Evolutionary conservation across 2,113 vertebrate genomes (phyloP).

Genomic region (Nothobranchius furzeri): DNA sequence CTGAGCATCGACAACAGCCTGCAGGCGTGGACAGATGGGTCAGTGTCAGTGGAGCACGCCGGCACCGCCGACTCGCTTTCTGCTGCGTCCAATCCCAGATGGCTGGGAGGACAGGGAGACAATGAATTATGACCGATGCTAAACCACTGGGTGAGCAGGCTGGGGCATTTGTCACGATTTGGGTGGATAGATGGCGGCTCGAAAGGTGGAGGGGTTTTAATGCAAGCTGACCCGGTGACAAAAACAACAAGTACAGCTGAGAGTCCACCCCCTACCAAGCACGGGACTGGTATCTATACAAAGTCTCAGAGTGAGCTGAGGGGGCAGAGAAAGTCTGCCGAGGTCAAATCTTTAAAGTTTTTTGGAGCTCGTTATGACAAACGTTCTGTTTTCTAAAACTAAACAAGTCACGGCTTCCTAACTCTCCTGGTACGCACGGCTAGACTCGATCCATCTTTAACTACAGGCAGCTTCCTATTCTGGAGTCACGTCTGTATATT

Average conservation of each 20-base stretch:
- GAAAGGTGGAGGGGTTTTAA: conserved; percentile 14
- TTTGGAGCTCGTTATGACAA: conserved; percentile 6
- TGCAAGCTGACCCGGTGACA: background rate
- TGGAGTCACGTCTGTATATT: conserved; percentile 50
- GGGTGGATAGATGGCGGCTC: conserved; percentile 16
- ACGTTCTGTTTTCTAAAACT: conserved; percentile 32
- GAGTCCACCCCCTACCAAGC: background rate
- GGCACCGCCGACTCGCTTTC: conserved; percentile 18
- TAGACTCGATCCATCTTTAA: conserved; percentile 12
- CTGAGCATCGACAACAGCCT: conserved; percentile 47
- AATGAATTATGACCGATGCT: conserved; percentile 67
- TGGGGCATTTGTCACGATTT: conserved; percentile 60
- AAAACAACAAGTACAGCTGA: conserved; percentile 5
- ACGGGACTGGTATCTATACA: background rate
- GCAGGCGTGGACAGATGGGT: conserved; percentile 65
- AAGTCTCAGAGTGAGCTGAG: background rate
- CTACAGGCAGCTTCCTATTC: conserved; percentile 44
- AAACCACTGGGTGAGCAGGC: conserved; percentile 67
- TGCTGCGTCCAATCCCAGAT: conserved; percentile 54
- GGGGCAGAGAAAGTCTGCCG: conserved; percentile 4
- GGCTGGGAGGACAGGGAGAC: conserved; percentile 42
- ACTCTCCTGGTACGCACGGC: conserved; percentile 26
- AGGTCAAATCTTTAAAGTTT: conserved; percentile 20
- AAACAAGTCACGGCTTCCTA: conserved; percentile 49
- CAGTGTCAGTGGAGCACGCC: conserved; percentile 25